A percentile compares a stretch with the other conserved stretches of the same genome.
These are phyloP conservation scores for Pteropus rufus DNA, from an alignment of 2,797 vertebrate genomes.

Conservation along the genomic window DNA sequence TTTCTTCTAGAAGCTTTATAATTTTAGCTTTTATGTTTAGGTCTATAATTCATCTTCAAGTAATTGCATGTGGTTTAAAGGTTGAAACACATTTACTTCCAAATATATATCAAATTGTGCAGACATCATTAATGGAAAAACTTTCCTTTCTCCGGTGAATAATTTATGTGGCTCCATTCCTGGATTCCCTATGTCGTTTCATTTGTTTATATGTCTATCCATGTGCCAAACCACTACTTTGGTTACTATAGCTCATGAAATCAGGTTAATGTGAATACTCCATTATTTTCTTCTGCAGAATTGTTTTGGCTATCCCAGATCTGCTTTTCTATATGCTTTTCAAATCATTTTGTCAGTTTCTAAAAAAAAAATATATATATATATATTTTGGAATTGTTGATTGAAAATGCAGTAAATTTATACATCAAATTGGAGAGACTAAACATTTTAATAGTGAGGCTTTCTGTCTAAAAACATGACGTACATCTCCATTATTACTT, in stretches of 20 bases:
- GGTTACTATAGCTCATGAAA: not conserved
- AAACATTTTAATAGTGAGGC: not conserved
- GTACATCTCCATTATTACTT: not conserved
- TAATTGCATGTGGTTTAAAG: not conserved
- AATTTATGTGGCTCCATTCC: not conserved
- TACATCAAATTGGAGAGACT: not conserved
- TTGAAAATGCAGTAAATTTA: not conserved
- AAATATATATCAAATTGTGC: not conserved
- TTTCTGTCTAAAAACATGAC: not conserved
- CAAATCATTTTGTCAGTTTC: not conserved
- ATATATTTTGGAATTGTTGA: not conserved
- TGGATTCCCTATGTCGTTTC: not conserved
- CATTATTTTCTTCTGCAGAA: not conserved
- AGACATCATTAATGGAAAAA: not conserved
- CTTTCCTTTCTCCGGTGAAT: not conserved
- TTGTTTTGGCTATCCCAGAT: not conserved
- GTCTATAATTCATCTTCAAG: not conserved
- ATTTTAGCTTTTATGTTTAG: not conserved
- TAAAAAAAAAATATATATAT: not conserved
- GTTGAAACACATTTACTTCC: not conserved
- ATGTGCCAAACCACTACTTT: not conserved
- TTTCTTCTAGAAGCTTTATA: not conserved
- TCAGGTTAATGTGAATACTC: not conserved
- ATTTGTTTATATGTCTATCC: not conserved
- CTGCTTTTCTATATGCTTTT: not conserved